phyloP scores from a whole-genome alignment of 2,888 invertebrate species.

The Amiota communis region DNA sequence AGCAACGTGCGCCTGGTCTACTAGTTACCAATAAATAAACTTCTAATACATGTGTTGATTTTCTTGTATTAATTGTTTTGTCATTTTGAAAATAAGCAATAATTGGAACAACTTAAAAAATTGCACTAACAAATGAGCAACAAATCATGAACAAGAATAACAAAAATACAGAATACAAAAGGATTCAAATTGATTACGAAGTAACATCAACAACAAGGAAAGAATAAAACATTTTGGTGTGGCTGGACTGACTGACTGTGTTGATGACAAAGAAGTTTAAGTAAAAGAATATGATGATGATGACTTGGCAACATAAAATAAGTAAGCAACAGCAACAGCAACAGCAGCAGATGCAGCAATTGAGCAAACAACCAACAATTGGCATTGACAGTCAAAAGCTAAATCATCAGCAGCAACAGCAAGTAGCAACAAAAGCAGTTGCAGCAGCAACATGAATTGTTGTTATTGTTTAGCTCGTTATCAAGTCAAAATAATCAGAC shows the following conservation, averaged over 20 bases:
- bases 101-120: slow-evolving; percentile 64
- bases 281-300: slow-evolving; percentile 1
- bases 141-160: slow-evolving; percentile 37
- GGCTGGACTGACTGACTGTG: neutral
- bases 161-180: slow-evolving; percentile 16
- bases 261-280: too few species aligned
- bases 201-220: neutral
- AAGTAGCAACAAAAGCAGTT: neutral
- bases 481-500: slow-evolving; percentile 73
- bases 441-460: slow-evolving; percentile 15
- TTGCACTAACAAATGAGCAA: slow-evolving; percentile 59
- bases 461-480: slow-evolving; percentile 69
- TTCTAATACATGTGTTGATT: too few species aligned
- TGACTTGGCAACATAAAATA: slow-evolving; percentile 9
- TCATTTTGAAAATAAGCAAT: slow-evolving; percentile 41
- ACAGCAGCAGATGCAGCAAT: slow-evolving; percentile 16
- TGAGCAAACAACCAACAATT: neutral
- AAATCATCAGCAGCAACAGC: neutral
- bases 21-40: too few species aligned
- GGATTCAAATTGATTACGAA: slow-evolving; percentile 30
- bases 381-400: neutral
- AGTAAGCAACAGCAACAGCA: neutral
- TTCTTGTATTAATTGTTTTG: too few species aligned
- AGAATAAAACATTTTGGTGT: neutral
- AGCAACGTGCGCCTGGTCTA: too few species aligned